Evolutionary conservation across 2,888 invertebrate species (phyloP), one percentile per base, ranked within the genome.

Genomic region (Synergus japonicus): DNA sequence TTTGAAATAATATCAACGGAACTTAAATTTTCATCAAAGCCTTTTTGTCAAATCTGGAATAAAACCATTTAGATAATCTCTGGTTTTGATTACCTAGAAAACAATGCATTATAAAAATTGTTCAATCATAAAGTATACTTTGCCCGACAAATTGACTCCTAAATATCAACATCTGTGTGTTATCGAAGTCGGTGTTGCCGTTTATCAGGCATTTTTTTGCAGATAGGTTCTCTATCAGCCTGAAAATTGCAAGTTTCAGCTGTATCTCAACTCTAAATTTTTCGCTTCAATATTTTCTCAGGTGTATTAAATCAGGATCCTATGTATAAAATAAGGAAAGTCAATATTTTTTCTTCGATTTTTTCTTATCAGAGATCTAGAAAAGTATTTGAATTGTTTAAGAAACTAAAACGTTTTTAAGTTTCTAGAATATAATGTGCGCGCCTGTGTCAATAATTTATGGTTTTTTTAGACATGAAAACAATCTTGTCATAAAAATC

Each of bases 181-280:
- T 66, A 66, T 66, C 66, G 13, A 12, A 66, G 44, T 43, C 43
- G 66, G 66, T 66, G 18, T 66, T 66, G 44, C 66, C 43, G 66
- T 66, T 66, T 44, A 66, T 66, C 66, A 66, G 43, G n/a, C n/a
- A 44, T 66, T 66, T 44, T 44, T 44, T 66, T 66, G 2, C 10
- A 66, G 66, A 66, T 66, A 44, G 66, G 22, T 66, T 66, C 18
- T 13, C 43, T 66, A 66, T 66, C 66, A 66, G 44, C 43, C n/a
- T 43, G 66, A 66, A 66, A 66, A 43, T 66, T 66, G 44, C 44
- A 4, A 66, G n/a, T 66, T 66, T 18, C 43, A 66, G 18, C 18
- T 43, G 43, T 22, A 18, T 43, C n/a, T 44, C 44, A 43, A 44
- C 18, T n/a, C 44, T 7, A 44, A 0, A 12, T 46, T 46, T 46